These are phyloP conservation scores for Procavia capensis DNA, from an alignment of 2,113 vertebrate species.

Conservation along the genomic window DNA sequence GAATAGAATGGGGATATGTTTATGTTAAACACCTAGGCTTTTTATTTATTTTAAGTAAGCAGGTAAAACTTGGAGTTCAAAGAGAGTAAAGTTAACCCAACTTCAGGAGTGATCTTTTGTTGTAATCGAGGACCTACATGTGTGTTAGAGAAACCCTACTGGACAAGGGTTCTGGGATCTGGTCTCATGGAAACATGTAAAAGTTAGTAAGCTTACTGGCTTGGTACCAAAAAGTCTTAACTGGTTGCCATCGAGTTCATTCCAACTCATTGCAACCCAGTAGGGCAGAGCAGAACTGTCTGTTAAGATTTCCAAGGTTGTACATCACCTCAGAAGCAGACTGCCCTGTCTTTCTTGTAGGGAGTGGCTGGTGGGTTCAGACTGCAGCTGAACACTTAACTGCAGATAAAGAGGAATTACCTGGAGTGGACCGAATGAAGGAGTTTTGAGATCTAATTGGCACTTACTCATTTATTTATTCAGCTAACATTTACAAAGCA, in stretches of 20 bases:
- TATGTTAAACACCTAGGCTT: neutral
- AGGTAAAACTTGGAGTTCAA: neutral
- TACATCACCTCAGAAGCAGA: neutral
- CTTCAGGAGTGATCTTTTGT: neutral
- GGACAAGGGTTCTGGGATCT: neutral
- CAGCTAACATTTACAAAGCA: neutral
- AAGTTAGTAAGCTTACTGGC: neutral
- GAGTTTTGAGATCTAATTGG: neutral
- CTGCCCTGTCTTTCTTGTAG: neutral
- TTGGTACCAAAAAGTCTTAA: neutral
- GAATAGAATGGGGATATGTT: neutral
- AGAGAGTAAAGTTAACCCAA: neutral
- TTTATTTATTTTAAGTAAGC: neutral
- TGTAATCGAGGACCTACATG: neutral
- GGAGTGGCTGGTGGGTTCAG: neutral
- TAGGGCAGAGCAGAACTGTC: neutral
- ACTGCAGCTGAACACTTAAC: neutral
- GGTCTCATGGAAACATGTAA: neutral
- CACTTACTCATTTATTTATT: conserved; percentile 3
- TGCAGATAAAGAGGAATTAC: neutral
- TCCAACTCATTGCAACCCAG: neutral
- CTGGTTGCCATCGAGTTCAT: neutral
- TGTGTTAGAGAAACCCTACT: neutral
- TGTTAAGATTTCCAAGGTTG: neutral
- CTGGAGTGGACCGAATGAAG: neutral